Evolutionary conservation across 2,113 vertebrate species (phyloP).

Genomic region (Chiloscyllium plagiosum): DNA sequence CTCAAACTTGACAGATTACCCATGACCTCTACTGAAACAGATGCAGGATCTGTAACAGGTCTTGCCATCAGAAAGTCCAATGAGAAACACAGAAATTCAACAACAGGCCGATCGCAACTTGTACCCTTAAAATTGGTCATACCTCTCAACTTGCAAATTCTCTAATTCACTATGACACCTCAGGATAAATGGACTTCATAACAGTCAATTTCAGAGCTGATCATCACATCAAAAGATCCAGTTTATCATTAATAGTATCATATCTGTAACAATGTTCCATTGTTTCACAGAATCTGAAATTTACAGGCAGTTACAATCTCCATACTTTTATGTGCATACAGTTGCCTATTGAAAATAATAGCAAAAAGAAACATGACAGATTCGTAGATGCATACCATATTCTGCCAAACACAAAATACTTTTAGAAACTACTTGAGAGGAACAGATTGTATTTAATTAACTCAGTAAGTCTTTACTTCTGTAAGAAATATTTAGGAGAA

Average conservation of each 20-base stretch:
- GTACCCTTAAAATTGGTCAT: neutral
- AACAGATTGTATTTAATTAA: neutral
- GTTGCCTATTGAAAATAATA: neutral
- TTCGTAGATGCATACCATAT: neutral
- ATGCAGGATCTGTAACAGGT: neutral
- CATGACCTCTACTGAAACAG: neutral
- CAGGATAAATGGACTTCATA: neutral
- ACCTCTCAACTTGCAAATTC: neutral
- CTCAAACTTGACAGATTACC: neutral
- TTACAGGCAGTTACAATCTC: neutral
- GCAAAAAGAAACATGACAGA: neutral
- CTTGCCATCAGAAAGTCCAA: neutral
- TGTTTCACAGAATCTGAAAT: neutral
- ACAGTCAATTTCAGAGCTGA: neutral
- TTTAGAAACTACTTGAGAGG: neutral
- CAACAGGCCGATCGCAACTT: neutral
- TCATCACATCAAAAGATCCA: neutral
- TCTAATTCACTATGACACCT: neutral
- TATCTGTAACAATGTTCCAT: neutral
- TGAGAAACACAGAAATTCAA: neutral
- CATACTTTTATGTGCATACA: neutral
- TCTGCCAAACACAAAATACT: neutral
- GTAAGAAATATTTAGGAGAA: neutral
- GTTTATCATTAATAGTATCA: neutral
- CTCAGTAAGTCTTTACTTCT: neutral